These are phyloP conservation scores for Eristalinus aeneus DNA, from an alignment of 2,888 invertebrate species.

Conservation along the genomic window DNA sequence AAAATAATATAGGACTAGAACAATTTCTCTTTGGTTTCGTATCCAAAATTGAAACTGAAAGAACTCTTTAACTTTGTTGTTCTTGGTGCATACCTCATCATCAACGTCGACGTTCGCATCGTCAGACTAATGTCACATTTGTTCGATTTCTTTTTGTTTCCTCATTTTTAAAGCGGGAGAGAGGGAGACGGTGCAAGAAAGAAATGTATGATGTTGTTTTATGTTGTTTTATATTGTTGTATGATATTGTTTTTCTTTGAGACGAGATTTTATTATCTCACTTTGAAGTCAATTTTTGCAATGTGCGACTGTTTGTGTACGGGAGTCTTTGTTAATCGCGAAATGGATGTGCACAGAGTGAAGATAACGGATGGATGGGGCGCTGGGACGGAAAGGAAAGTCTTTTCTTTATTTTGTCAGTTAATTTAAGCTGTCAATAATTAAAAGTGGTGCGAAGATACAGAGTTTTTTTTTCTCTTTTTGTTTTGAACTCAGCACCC, in stretches of 20 bases:
- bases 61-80: conserved; percentile 4
- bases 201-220: not conserved
- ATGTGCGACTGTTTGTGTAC: no score
- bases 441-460: not conserved
- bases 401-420: not conserved
- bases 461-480: not conserved
- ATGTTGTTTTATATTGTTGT: no score
- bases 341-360: not conserved
- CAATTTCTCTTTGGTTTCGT: not conserved
- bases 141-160: not conserved
- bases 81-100: not conserved
- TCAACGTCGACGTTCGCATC: not conserved
- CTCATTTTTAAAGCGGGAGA: no score
- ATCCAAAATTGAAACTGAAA: conserved; percentile 9
- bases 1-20: not conserved
- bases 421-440: conserved; percentile 22
- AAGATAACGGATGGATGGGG: no score
- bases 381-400: not conserved
- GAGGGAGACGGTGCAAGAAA: not conserved
- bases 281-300: not conserved
- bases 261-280: not conserved
- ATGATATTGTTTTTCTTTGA: not conserved
- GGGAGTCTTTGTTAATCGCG: not conserved
- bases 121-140: not conserved
- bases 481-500: no score